A percentile compares a stretch with the other conserved stretches of the same genome.
phyloP scores from a whole-genome alignment of 1,140 invertebrate genomes.

The Apis florea region DNA sequence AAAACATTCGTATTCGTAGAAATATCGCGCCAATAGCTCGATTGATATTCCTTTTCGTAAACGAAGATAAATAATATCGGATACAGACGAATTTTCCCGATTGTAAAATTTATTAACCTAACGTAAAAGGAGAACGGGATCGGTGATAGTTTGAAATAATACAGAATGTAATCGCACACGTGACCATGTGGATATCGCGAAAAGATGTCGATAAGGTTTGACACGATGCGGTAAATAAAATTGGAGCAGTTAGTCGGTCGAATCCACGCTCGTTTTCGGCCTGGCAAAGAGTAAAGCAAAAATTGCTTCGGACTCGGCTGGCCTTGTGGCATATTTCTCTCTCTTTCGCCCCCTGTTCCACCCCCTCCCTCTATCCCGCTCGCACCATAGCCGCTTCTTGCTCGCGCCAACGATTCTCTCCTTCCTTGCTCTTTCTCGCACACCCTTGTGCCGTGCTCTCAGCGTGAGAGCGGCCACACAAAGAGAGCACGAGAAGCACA shows the following conservation, averaged over 20 bases:
- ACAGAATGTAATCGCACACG: background rate
- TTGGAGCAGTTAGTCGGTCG: slow-evolving; percentile 67
- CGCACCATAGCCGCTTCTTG: slow-evolving; percentile 16
- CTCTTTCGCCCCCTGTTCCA: slow-evolving; percentile 50
- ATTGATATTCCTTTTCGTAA: background rate
- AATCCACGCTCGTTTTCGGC: slow-evolving; percentile 46
- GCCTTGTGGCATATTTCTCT: slow-evolving; percentile 75
- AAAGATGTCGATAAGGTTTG: slow-evolving; percentile 10
- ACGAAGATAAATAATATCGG: slow-evolving; percentile 8
- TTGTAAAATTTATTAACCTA: background rate
- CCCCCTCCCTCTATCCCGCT: slow-evolving; percentile 38
- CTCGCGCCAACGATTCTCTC: slow-evolving; percentile 1
- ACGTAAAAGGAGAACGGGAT: no score
- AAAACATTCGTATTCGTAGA: background rate
- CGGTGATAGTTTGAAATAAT: background rate
- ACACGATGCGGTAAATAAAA: slow-evolving; percentile 61
- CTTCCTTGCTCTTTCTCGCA: slow-evolving; percentile 60
- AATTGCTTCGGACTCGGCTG: slow-evolving; percentile 68
- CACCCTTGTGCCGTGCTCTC: slow-evolving; percentile 64
- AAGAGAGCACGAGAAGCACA: slow-evolving; percentile 75
- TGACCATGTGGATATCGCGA: background rate
- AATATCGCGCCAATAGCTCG: slow-evolving; percentile 9
- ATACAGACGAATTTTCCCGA: background rate
- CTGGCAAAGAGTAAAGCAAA: slow-evolving; percentile 64
- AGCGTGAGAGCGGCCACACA: slow-evolving; percentile 74